Evolutionary conservation across 2,113 vertebrate genomes (phyloP).

Genomic region (Seriola aureovittata): DNA sequence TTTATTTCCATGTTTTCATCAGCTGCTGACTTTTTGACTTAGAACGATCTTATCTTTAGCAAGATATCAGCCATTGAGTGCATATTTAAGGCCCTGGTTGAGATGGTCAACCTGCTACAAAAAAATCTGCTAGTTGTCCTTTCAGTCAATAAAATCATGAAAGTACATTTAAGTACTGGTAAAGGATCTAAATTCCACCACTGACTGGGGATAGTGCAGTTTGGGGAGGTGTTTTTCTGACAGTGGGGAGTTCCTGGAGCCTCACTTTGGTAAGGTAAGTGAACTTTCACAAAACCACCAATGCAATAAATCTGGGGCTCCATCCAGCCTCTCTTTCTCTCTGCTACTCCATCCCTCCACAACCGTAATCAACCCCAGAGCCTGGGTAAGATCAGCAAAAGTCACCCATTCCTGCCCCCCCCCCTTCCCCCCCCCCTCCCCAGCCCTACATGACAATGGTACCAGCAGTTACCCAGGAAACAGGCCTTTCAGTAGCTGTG

Average conservation of each 20-base stretch:
- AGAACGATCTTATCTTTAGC: too few species aligned
- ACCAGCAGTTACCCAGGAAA: slow-evolving; percentile 79
- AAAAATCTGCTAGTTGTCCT: too few species aligned
- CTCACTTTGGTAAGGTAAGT: slow-evolving; percentile 29
- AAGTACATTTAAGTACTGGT: too few species aligned
- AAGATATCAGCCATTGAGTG: too few species aligned
- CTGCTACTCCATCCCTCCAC: slow-evolving; percentile 37
- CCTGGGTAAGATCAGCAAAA: slow-evolving; percentile 44
- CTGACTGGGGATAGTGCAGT: not conserved
- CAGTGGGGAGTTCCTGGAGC: not conserved
- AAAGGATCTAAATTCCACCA: too few species aligned
- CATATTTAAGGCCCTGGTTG: too few species aligned
- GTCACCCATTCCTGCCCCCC: slow-evolving; percentile 22
- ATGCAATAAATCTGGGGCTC: slow-evolving; percentile 78
- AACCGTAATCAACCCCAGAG: slow-evolving; percentile 42
- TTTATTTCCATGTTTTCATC: too few species aligned
- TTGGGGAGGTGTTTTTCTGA: not conserved
- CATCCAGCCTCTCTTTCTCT: slow-evolving; percentile 50
- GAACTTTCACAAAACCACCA: slow-evolving; percentile 67
- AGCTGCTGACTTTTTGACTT: too few species aligned
- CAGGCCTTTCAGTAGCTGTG: slow-evolving; percentile 77
- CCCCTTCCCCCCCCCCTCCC: not conserved
- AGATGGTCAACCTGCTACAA: too few species aligned
- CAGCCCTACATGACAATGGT: slow-evolving; percentile 75
- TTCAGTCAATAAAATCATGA: too few species aligned